Evolutionary conservation across 1,140 invertebrate genomes (phyloP).

Genomic region (Andrena cerasifolii): DNA sequence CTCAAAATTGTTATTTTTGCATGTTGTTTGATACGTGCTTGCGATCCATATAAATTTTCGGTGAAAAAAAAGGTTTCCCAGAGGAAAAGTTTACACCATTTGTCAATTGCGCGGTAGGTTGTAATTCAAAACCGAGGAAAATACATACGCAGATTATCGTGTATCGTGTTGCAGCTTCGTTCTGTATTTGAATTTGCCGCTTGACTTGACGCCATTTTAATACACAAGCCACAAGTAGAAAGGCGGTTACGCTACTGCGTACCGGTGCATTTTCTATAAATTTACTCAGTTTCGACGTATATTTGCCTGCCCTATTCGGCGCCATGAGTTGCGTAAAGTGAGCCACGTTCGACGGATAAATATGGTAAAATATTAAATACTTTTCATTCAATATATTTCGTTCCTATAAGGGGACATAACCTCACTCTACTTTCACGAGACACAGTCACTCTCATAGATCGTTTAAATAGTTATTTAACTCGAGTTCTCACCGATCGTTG

Average conservation of each 20-base stretch:
- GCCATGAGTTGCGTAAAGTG: background rate
- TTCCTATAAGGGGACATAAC: background rate
- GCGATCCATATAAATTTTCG: too few relatives aligned
- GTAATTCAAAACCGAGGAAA: too few relatives aligned
- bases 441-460: background rate
- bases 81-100: too few relatives aligned
- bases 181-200: slow-evolving; percentile 18
- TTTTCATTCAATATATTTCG: background rate
- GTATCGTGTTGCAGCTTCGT: background rate
- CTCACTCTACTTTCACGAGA: background rate
- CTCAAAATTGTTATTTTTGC: too few relatives aligned
- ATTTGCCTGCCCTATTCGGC: background rate
- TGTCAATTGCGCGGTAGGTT: too few relatives aligned
- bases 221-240: background rate
- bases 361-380: background rate
- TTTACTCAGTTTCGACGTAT: background rate
- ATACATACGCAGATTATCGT: too few relatives aligned
- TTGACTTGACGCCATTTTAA: slow-evolving; percentile 7
- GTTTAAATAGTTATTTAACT: background rate
- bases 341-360: background rate
- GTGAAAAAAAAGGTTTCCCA: too few relatives aligned
- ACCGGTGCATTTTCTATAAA: too few relatives aligned
- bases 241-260: too few relatives aligned
- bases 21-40: too few relatives aligned
- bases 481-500: too few relatives aligned